phyloP scores from a whole-genome alignment of 2,797 vertebrate species.

The Sebastes vulpes region DNA sequence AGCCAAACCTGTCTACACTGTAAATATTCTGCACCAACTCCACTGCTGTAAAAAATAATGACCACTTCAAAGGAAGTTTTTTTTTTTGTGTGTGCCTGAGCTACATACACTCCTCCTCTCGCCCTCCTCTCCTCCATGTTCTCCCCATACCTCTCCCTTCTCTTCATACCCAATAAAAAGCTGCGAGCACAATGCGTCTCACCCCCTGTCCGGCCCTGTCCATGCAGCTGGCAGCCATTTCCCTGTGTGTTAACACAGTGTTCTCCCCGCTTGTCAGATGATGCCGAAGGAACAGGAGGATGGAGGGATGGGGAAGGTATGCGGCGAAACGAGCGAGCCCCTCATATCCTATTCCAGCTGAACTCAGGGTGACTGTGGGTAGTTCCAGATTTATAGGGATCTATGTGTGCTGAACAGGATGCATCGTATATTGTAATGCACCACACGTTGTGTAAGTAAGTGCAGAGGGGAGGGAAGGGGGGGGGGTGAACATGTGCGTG shows the following conservation, averaged over 20 bases:
- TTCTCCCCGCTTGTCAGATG: conserved; percentile 65
- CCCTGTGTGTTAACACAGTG: conserved; percentile 69
- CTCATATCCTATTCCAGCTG: conserved; percentile 23
- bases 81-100: neutral
- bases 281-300: conserved; percentile 32
- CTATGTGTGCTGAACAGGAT: conserved; percentile 34
- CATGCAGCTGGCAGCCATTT: conserved; percentile 72
- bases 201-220: conserved; percentile 23
- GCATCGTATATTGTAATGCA: conserved; percentile 52
- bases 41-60: conserved; percentile 39
- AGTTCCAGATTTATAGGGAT: conserved; percentile 48
- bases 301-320: conserved; percentile 8
- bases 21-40: conserved; percentile 27
- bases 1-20: conserved; percentile 8
- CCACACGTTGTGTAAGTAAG: conserved; percentile 31
- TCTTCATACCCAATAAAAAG: conserved; percentile 76
- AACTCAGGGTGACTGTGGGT: conserved; percentile 32
- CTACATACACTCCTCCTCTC: conserved; percentile 17
- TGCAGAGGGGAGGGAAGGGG: neutral
- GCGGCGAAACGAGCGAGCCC: neutral
- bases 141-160: conserved; percentile 41
- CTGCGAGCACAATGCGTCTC: conserved; percentile 48
- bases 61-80: conserved; percentile 39
- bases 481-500: conserved; percentile 51
- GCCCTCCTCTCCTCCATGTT: conserved; percentile 23